Base-by-base conservation (phyloP, 23 tunicate species). In the Halocynthia aurantium region DNA sequence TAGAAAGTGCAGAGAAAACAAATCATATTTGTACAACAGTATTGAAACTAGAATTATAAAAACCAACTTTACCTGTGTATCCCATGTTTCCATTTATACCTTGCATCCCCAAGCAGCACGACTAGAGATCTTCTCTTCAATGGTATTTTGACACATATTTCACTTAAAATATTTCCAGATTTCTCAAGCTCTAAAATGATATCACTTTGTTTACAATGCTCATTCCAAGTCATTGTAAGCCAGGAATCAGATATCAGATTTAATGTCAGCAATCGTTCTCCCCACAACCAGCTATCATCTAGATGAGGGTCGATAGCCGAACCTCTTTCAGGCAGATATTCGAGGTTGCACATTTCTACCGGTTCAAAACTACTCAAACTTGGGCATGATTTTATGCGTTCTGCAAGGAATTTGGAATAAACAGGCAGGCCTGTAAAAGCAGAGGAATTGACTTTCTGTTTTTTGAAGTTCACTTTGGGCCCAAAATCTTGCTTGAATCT, bases 401-500 rank as follows among this genome's bases (percentile, higher is more conserved):
- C 56, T 10, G 82, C 76, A 61, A 86, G 56, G 13, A 10, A 12
- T 9, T 68, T 15, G 9, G 55, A 72, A 61, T 83, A 88, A 19
- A 52, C 15, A n/a, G 99, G 99, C 52, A 94, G 76, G n/a, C 99
- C 99, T 52, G 65, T 49, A 51, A 94, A 94, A 6, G 84, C n/a
- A 0, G 76, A n/a, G 31, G 62, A 12, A 31, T 94, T 94, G 8
- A 81, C 81, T 66, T 88, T 94, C 60, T 81, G 70, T 67, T 81
- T 84, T 66, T 96, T 96, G 83, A 96, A 96, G 62, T 96, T 96
- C n/a, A 91, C 96, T 84, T 96, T 96, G 7, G 99, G 99, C 10
- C 99, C 99, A 79, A 58, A 96, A 73, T 96, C 99, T 86, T 96
- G 99, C 56, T 96, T 96, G 50, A 93, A 76, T 69, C 99, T 66